Percentiles rank a stretch among this genome's conserved stretches.
Conservation (phyloP, 2,113 vertebrate species). For the Rutilus rutilus region DNA sequence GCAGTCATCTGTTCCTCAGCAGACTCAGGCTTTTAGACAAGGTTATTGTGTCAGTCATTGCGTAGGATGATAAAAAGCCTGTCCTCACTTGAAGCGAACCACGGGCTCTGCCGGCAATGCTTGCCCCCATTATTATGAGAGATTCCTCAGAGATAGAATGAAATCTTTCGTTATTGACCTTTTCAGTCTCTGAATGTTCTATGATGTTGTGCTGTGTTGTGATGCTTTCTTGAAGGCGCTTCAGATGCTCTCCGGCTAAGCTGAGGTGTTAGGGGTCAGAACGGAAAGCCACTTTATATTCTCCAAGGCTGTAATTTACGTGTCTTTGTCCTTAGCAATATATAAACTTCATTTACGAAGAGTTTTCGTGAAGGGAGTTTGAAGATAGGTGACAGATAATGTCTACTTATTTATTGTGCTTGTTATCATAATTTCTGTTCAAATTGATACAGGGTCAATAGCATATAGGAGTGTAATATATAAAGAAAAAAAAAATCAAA, state of each 20-base stretch:
- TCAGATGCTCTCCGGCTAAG: neutral
- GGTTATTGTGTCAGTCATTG: conserved; percentile 37
- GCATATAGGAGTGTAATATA: neutral
- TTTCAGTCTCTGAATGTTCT: conserved; percentile 27
- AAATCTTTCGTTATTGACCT: conserved; percentile 41
- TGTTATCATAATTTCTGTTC: conserved; percentile 7
- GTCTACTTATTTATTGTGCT: conserved; percentile 3
- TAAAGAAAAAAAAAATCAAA: neutral
- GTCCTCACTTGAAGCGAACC: conserved; percentile 21
- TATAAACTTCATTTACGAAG: neutral
- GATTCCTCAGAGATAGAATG: conserved; percentile 31
- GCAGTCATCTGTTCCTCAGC: neutral
- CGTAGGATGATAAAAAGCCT: conserved; percentile 38
- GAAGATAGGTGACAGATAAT: conserved; percentile 22
- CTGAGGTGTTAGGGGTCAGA: conserved; percentile 1
- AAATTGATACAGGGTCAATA: neutral
- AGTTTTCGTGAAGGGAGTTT: neutral
- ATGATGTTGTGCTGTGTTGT: neutral
- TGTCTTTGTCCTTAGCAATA: conserved; percentile 7
- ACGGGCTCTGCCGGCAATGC: conserved; percentile 20
- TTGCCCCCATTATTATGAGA: conserved; percentile 44
- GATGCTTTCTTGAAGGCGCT: conserved; percentile 22
- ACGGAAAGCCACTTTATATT: neutral
- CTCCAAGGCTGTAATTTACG: conserved; percentile 12
- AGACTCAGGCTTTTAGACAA: neutral